phyloP scores from a whole-genome alignment of 2,888 invertebrate genomes.

The Neocrepidodera transversa region DNA sequence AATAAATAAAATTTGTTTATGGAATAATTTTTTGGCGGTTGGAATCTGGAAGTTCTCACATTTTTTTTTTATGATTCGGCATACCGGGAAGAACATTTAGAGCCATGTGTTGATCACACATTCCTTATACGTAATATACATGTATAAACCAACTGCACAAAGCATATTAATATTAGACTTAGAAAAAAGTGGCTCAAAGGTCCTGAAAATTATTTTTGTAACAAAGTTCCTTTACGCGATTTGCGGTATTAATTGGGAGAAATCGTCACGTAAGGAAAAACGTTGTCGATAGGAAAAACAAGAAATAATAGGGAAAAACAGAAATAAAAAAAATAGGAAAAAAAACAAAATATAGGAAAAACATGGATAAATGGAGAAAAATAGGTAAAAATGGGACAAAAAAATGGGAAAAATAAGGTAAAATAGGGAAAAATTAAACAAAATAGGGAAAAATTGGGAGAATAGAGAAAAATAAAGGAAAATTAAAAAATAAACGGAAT shows the following conservation, averaged over 20 bases:
- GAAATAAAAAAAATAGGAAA: too few species aligned
- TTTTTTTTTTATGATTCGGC: constrained; percentile 9
- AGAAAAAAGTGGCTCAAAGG: not conserved
- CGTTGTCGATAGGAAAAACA: too few species aligned
- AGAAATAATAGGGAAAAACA: too few species aligned
- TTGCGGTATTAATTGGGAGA: not conserved
- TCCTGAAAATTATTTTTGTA: not conserved
- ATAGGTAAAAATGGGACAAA: too few species aligned
- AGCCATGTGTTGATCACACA: constrained; percentile 20
- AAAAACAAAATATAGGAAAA: too few species aligned
- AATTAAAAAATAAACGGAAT: too few species aligned
- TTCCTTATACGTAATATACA: not conserved
- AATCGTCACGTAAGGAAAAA: too few species aligned
- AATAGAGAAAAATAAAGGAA: too few species aligned
- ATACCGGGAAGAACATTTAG: constrained; percentile 20
- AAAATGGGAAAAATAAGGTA: too few species aligned
- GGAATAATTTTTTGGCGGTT: constrained; percentile 22
- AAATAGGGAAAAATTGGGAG: too few species aligned
- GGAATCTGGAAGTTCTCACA: constrained; percentile 26
- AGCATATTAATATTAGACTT: not conserved
- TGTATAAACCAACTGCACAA: constrained; percentile 3
- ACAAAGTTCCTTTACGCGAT: not conserved
- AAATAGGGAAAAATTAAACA: too few species aligned
- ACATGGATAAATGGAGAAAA: too few species aligned
- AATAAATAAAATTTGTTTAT: not conserved